Base-by-base conservation (phyloP, 2,888 invertebrate species). In the Allophyes oxyacanthae region DNA sequence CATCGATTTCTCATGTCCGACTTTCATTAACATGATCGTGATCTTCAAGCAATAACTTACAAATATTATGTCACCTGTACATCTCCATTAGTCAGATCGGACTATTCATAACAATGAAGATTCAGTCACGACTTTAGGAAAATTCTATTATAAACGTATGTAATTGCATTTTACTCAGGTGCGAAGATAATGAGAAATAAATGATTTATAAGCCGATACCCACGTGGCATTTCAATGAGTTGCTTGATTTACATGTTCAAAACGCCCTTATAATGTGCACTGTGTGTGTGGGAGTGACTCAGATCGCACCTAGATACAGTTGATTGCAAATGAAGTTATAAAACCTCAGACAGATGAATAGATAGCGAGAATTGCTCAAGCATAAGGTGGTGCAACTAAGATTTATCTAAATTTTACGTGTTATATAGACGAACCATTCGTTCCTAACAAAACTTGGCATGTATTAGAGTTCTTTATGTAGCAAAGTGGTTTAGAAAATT, bases 321-420 rank as follows among this genome's bases (percentile, higher is more conserved):
- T 65, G 60, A 65, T 52, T 66, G 51, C 65, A 51, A 72, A 60
- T 72, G 34, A 59, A 51, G 46, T 44, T 72, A 59, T 66, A 66
- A 66, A 66, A 72, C 61, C 42, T 36, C 41, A 51, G 62, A 60
- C 44, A 32, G 68, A 72, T 66, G 68, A 48, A 66, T 52, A 66
- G 73, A 66, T 72, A 66, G 72, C 60, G 50, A 26, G 44, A 49
- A 60, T 72, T 72, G 48, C 44, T 41, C 51, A 66, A 65, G 51
- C 50, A 51, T 20, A 20, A 20, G 20, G 2, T 20, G 51, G 50
- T 26, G 10, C 7, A 20, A 20, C 20, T 20, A 44, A 33, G 5
- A n/a, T n/a, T n/a, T n/a, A n/a, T n/a, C n/a, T n/a, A n/a, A n/a
- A 11, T 8, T 9, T 28, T 28, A 28, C 10, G 6, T 32, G 25